Conservation (phyloP, 1,140 invertebrate genomes). For the Reticulitermes speratus region DNA sequence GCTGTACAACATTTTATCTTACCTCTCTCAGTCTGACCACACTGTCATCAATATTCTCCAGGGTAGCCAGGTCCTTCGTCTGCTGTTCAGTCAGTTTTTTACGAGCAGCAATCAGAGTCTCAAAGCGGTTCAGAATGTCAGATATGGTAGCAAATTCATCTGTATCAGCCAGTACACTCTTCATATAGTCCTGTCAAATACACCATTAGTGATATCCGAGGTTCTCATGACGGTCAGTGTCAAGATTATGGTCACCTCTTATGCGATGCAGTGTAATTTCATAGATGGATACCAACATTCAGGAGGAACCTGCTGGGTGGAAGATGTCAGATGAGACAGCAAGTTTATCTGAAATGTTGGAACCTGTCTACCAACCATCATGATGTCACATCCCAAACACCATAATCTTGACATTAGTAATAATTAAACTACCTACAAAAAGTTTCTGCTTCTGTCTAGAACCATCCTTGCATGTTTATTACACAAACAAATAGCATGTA, state of each 20-base stretch:
- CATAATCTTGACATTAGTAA: too few relatives aligned
- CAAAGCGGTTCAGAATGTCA: conserved; percentile 56
- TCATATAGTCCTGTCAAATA: conserved; percentile 46
- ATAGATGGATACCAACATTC: background rate
- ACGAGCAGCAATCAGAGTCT: conserved; percentile 41
- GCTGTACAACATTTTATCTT: background rate
- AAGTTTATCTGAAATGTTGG: too few relatives aligned
- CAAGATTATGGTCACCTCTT: background rate
- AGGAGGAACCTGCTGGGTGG: too few relatives aligned
- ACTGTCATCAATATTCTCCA: conserved; percentile 40
- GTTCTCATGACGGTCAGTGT: background rate
- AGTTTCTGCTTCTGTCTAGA: too few relatives aligned
- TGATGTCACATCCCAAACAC: too few relatives aligned
- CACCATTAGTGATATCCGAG: background rate
- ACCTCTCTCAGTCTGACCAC: background rate
- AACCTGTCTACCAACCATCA: too few relatives aligned
- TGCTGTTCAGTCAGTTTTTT: conserved; percentile 42
- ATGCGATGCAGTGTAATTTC: background rate
- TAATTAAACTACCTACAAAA: too few relatives aligned
- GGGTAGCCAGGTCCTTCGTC: conserved; percentile 41
- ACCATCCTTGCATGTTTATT: too few relatives aligned
- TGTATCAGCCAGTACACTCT: conserved; percentile 52
- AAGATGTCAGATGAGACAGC: too few relatives aligned
- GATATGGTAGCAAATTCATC: conserved; percentile 54
- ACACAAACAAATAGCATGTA: too few relatives aligned